Evolutionary conservation across 1,140 invertebrate species (phyloP), one percentile per base, ranked within the genome.

Genomic region (Drosophila kikkawai): DNA sequence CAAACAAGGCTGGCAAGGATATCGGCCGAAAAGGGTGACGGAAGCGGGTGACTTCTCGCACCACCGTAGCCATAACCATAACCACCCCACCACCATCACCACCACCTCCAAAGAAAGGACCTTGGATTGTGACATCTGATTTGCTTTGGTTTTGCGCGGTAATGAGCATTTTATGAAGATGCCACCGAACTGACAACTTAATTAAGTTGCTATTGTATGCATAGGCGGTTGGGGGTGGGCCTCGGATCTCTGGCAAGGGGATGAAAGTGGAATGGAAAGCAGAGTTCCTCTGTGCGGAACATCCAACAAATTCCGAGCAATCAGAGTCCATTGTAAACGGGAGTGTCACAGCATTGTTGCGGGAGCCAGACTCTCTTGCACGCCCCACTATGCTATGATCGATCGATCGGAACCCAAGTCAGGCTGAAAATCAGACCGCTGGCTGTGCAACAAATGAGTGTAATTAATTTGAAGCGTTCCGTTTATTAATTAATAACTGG

Each of bases 161-260:
- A 84, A 84, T 84, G 82, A 84, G 78, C 73, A 75, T 84, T 84
- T 84, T 84, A 84, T 84, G 78, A 80, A 79, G 81, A 84, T 83
- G 77, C 81, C 82, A 53, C 75, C 60, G 42, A 67, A 61, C 74
- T 84, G 84, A 88, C 84, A 90, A 84, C 84, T 84, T 88, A 88
- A 88, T 88, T 88, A 88, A 88, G 84, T 84, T 84, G 86, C 87
- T 75, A 88, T 85, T 85, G 79, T 80, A 45, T 74, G 68, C 74
- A 69, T 26, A 34, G 70, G 69, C 55, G 45, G 65, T 63, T 50
- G 45, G 45, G 53, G 74, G 64, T 26, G 75, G 64, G 51, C 36
- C 32, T 68, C 12, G 29, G 13, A 8, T 19, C 29, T 11, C 48
- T 7, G 34, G 19, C 4, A 7, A 3, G 60, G 65, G 36, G 15